Conservation (phyloP, 2,113 vertebrate species). For the Cariama cristata region DNA sequence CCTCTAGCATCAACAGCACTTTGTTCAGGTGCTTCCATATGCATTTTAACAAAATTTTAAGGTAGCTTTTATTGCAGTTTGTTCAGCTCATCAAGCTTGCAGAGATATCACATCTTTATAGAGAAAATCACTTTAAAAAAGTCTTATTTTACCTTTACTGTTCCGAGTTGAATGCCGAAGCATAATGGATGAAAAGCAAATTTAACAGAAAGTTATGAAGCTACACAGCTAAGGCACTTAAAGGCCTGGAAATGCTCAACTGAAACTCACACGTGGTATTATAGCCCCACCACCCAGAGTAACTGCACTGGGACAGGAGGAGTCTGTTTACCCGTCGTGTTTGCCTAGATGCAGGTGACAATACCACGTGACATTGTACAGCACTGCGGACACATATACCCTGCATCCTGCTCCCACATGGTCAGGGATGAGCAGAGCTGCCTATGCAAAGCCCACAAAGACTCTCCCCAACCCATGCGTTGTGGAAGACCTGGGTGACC, state of each 20-base stretch:
- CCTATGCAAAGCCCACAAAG: background rate
- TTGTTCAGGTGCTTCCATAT: background rate
- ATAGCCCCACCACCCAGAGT: background rate
- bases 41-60: background rate
- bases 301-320: background rate
- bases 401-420: background rate
- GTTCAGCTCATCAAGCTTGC: background rate
- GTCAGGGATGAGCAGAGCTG: background rate
- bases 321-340: fast-evolving
- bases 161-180: background rate
- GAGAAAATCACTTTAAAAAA: background rate
- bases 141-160: background rate
- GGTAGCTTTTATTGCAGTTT: background rate
- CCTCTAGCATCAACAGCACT: background rate
- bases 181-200: background rate
- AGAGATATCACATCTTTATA: background rate
- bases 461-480: background rate
- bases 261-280: background rate
- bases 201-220: background rate
- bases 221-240: background rate
- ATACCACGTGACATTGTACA: background rate
- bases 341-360: background rate
- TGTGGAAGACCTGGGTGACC: background rate
- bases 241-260: background rate
- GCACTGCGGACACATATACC: background rate